A percentile compares a stretch with the other conserved stretches of the same genome.
Conservation (phyloP, 2,888 invertebrate genomes). For the Callyntrura guangdongensis region DNA sequence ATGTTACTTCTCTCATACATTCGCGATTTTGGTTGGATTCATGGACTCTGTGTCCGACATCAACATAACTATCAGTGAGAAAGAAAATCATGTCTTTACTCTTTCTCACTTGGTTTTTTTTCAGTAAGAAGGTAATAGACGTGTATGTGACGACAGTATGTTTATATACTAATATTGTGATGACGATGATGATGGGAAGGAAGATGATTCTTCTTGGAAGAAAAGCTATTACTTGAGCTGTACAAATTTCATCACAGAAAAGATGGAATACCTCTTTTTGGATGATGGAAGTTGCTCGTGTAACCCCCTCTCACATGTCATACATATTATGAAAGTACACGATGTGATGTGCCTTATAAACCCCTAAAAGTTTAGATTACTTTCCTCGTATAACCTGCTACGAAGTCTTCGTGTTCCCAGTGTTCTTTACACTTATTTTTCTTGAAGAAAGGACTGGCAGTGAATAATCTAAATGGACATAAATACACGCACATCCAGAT, state of each 20-base stretch:
- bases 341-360: background rate
- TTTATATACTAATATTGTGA: background rate
- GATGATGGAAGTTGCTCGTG: conserved; percentile 68
- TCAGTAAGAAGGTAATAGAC: background rate
- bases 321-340: background rate
- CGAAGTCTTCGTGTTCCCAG: background rate
- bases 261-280: conserved; percentile 67
- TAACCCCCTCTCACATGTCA: conserved; percentile 45
- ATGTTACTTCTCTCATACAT: background rate
- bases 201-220: conserved; percentile 51
- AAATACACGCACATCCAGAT: conserved; percentile 51
- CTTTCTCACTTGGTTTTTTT: conserved; percentile 24
- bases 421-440: background rate
- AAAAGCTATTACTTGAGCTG: conserved; percentile 74
- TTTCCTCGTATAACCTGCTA: conserved; percentile 4
- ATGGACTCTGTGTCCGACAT: conserved; percentile 10
- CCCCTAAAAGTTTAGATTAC: conserved; percentile 1
- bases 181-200: conserved; percentile 12
- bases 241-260: conserved; percentile 76
- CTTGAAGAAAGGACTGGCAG: conserved; percentile 63
- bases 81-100: conserved; percentile 17
- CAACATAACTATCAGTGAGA: background rate
- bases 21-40: conserved; percentile 41
- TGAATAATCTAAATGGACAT: conserved; percentile 78
- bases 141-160: conserved; percentile 19